phyloP scores from a whole-genome alignment of 2,888 invertebrate species.

The Yponomeuta sedellus region DNA sequence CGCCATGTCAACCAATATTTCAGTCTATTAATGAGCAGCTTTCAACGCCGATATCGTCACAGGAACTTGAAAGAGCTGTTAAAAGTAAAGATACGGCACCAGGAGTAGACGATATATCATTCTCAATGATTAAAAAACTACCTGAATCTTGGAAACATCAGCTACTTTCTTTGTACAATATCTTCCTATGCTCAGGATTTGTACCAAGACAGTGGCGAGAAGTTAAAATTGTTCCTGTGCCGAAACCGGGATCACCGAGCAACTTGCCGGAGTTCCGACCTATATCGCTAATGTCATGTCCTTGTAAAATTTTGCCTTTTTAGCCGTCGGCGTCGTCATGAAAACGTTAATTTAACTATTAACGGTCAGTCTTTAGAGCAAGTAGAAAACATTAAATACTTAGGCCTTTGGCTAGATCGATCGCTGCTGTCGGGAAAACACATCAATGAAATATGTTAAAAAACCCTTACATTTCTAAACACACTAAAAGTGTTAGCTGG shows the following conservation, averaged over 20 bases:
- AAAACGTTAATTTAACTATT: no score
- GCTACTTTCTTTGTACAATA: constrained; percentile 3
- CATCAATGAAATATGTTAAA: no score
- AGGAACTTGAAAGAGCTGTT: constrained; percentile 8
- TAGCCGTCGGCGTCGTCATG: no score
- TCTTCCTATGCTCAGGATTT: constrained; percentile 13
- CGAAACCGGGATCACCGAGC: constrained; percentile 21
- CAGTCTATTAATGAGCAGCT: not conserved
- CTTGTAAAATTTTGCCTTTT: no score
- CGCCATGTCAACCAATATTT: not conserved
- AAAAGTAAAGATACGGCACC: constrained; percentile 13
- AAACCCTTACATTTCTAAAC: constrained; percentile 7
- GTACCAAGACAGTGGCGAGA: constrained; percentile 26
- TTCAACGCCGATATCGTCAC: not conserved
- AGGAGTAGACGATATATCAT: constrained; percentile 6
- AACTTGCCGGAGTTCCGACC: not conserved
- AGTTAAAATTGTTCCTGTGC: no score
- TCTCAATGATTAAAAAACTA: constrained; percentile 12
- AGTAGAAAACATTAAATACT: constrained; percentile 10
- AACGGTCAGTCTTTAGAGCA: not conserved
- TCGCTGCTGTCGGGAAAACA: constrained; percentile 13
- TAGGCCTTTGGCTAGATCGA: constrained; percentile 15
- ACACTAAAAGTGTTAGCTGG: constrained; percentile 11
- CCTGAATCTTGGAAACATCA: not conserved
- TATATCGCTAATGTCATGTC: constrained; percentile 9